These are phyloP conservation scores for Drosophila borborema DNA, from an alignment of 2,888 invertebrate genomes.

Conservation along the genomic window DNA sequence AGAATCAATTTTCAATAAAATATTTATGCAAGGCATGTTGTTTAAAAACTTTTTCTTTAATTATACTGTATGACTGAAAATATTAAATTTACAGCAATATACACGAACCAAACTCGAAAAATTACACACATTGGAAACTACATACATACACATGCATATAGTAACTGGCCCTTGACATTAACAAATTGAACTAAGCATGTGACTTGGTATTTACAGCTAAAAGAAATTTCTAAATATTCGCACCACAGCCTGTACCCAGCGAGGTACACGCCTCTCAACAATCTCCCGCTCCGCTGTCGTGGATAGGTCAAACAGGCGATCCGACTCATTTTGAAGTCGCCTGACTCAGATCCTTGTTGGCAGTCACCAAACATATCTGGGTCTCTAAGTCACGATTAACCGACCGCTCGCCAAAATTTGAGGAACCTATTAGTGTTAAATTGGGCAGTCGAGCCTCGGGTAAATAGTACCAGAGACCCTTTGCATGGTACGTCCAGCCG, in stretches of 20 bases:
- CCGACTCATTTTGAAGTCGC: constrained; percentile 91
- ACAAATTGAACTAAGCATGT: constrained; percentile 49
- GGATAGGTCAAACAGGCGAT: constrained; percentile 89
- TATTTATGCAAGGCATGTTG: constrained; percentile 6
- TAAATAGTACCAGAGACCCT: constrained; percentile 96
- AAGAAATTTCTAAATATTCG: constrained; percentile 91
- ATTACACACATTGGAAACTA: constrained; percentile 33
- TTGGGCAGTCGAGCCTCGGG: constrained; percentile 90
- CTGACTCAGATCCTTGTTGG: constrained; percentile 88
- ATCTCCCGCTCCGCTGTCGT: constrained; percentile 89
- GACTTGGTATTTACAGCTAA: constrained; percentile 33
- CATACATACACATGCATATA: neutral
- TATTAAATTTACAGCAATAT: constrained; percentile 33
- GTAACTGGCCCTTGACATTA: constrained; percentile 33
- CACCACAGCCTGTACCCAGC: constrained; percentile 92
- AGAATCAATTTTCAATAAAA: constrained; percentile 1
- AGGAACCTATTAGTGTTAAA: constrained; percentile 95
- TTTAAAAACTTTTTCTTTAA: constrained; percentile 17
- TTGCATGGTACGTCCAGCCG: constrained; percentile 98
- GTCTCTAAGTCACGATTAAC: constrained; percentile 97
- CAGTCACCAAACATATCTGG: constrained; percentile 95
- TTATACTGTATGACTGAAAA: constrained; percentile 34
- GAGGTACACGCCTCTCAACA: constrained; percentile 89
- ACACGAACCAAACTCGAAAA: constrained; percentile 47
- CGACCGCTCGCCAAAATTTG: constrained; percentile 97